phyloP scores from a whole-genome alignment of 2,888 invertebrate genomes.

The Branchinecta sandiegonensis region DNA sequence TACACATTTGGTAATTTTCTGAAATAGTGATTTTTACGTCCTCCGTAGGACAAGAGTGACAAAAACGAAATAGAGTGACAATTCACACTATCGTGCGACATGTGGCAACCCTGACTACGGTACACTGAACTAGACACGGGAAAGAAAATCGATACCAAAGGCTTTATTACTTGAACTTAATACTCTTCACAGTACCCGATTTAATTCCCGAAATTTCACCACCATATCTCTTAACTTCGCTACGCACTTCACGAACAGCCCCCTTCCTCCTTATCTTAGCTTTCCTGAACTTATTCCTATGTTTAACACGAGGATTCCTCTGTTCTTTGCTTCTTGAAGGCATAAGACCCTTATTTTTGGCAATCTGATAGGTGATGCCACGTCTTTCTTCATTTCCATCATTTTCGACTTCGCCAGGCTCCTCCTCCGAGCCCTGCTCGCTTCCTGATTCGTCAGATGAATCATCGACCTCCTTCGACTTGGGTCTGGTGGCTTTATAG shows the following conservation, averaged over 20 bases:
- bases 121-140: no score
- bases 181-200: conserved; percentile 68
- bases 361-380: conserved; percentile 79
- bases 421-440: conserved; percentile 21
- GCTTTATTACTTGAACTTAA: conserved; percentile 55
- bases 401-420: conserved; percentile 23
- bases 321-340: conserved; percentile 80
- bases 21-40: no score
- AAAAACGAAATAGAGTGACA: no score
- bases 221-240: conserved; percentile 63
- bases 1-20: no score
- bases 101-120: no score
- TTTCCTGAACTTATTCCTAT: conserved; percentile 78
- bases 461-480: conserved; percentile 21
- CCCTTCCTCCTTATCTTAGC: conserved; percentile 85
- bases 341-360: conserved; percentile 87
- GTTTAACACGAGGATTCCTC: conserved; percentile 87
- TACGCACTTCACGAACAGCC: conserved; percentile 69
- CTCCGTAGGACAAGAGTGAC: no score
- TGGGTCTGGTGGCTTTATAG: conserved; percentile 25
- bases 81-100: no score
- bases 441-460: conserved; percentile 22
- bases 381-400: conserved; percentile 42
- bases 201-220: conserved; percentile 93
- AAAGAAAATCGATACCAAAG: no score